These are phyloP conservation scores for Pocillopora meandrina DNA, from an alignment of 92 coral and sea anemone genomes.

Conservation along the genomic window DNA sequence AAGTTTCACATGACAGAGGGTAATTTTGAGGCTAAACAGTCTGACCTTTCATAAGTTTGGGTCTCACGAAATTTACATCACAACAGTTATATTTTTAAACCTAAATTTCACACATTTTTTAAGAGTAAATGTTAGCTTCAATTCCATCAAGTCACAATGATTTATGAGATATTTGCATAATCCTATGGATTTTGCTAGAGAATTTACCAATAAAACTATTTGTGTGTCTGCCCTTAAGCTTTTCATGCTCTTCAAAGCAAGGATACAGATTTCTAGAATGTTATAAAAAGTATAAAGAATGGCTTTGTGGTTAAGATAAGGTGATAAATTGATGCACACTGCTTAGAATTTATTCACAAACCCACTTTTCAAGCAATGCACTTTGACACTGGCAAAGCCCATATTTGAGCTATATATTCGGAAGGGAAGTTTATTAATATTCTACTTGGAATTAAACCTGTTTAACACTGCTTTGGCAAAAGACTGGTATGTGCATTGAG, in stretches of 20 bases:
- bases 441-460: constrained; percentile 18
- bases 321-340: neutral
- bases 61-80: neutral
- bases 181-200: neutral
- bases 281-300: neutral
- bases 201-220: neutral
- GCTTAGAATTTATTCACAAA: neutral
- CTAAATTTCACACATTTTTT: neutral
- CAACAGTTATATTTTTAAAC: neutral
- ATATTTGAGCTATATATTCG: constrained; percentile 11
- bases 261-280: neutral
- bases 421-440: neutral
- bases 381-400: neutral
- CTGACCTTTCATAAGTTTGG: neutral
- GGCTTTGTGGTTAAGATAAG: neutral
- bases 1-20: neutral
- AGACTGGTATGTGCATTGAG: neutral
- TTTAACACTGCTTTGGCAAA: neutral
- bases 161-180: neutral
- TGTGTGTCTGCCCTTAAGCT: neutral
- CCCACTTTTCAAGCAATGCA: neutral
- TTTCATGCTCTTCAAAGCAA: neutral
- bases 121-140: neutral
- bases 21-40: neutral
- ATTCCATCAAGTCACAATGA: neutral